These are phyloP conservation scores for Cladopsammia gracilis DNA, from an alignment of 64 coral and sea anemone genomes.

Conservation along the genomic window DNA sequence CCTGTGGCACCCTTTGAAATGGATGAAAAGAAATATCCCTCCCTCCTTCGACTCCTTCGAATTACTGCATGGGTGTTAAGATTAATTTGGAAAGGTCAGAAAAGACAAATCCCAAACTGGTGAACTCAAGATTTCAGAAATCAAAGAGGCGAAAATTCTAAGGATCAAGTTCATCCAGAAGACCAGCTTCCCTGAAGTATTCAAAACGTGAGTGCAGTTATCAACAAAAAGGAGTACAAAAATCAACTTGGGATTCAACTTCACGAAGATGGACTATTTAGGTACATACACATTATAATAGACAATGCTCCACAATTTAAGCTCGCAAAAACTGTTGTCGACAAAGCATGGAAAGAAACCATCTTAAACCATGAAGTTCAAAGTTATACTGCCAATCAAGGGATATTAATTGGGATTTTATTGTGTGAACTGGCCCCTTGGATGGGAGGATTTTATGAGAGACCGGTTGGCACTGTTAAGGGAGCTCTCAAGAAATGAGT, in stretches of 20 bases:
- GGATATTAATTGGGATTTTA: neutral
- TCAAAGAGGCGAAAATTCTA: neutral
- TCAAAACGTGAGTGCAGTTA: neutral
- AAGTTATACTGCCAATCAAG: slow-evolving; percentile 23
- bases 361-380: slow-evolving; percentile 29
- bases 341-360: slow-evolving; percentile 26
- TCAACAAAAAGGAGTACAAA: too few relatives aligned
- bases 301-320: slow-evolving; percentile 26
- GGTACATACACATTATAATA: neutral
- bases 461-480: neutral
- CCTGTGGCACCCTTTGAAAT: neutral
- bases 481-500: too few relatives aligned
- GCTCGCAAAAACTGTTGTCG: slow-evolving; percentile 23
- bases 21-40: slow-evolving; percentile 30
- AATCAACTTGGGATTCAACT: too few relatives aligned
- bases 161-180: too few relatives aligned
- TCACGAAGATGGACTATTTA: too few relatives aligned
- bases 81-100: slow-evolving; percentile 23
- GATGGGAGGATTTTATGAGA: too few relatives aligned
- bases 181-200: too few relatives aligned
- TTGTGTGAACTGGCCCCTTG: neutral
- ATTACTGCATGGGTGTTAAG: slow-evolving; percentile 28
- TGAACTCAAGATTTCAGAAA: neutral
- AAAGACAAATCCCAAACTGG: too few relatives aligned
- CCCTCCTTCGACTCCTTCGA: slow-evolving; percentile 5